A percentile compares a stretch with the other conserved stretches of the same genome.
These are phyloP conservation scores for Erithacus rubecula DNA, from an alignment of 2,797 vertebrate species.

Conservation along the genomic window DNA sequence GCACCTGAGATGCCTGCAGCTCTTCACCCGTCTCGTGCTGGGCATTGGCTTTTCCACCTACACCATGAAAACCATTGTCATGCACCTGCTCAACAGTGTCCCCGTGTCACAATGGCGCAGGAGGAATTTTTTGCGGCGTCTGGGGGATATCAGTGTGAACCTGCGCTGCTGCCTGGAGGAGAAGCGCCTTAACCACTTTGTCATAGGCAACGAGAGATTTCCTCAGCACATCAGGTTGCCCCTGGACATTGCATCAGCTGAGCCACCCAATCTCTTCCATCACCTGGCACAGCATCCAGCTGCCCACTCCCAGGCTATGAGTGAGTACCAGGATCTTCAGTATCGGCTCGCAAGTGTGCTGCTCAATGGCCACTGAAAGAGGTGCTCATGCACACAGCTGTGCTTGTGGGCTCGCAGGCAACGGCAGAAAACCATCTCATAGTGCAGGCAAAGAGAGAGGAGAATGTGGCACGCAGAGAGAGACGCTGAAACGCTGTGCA, in stretches of 20 bases:
- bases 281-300: neutral
- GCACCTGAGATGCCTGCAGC: neutral
- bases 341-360: neutral
- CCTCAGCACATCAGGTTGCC: neutral
- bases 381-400: neutral
- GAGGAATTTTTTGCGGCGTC: neutral
- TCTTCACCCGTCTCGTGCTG: neutral
- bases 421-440: neutral
- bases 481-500: neutral
- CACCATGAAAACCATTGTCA: neutral
- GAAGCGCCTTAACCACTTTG: neutral
- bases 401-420: accelerated
- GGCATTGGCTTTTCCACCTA: neutral
- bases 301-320: neutral
- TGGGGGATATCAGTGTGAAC: neutral
- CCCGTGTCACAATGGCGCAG: neutral
- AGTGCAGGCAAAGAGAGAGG: neutral
- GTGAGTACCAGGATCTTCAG: neutral
- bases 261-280: neutral
- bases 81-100: neutral
- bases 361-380: neutral
- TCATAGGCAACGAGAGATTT: neutral
- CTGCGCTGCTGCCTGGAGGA: neutral
- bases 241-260: neutral
- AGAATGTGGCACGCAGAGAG: neutral